phyloP scores from a whole-genome alignment of 1,140 invertebrate species.

The Lutraria rhynchaena region DNA sequence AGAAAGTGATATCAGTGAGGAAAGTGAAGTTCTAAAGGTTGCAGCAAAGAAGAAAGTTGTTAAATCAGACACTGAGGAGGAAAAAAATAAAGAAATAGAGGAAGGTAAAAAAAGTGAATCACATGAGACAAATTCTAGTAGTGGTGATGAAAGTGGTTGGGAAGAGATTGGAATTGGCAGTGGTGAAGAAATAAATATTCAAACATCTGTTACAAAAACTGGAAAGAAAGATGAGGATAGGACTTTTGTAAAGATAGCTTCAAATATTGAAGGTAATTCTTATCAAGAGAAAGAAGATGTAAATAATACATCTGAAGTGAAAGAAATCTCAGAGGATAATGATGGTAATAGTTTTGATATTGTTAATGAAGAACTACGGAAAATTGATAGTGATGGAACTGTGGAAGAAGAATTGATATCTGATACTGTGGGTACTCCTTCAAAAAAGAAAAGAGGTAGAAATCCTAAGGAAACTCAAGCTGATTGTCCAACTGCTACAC shows the following conservation, averaged over 20 bases:
- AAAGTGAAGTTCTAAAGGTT: constrained; percentile 39
- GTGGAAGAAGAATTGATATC: not conserved
- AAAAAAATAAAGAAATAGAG: constrained; percentile 35
- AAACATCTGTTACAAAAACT: not conserved
- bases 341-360: not conserved
- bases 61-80: constrained; percentile 57
- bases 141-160: constrained; percentile 37
- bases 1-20: constrained; percentile 47
- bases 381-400: not conserved
- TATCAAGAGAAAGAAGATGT: not conserved
- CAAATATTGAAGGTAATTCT: not conserved
- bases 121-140: not conserved
- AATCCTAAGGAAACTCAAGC: constrained; percentile 15
- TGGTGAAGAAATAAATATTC: constrained; percentile 6
- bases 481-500: constrained; percentile 42
- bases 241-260: not conserved
- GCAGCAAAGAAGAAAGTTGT: constrained; percentile 61
- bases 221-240: constrained; percentile 26
- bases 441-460: constrained; percentile 42
- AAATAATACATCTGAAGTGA: not conserved
- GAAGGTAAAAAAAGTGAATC: constrained; percentile 41
- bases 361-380: not conserved
- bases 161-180: constrained; percentile 39
- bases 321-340: not conserved
- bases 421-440: constrained; percentile 6